Conservation (phyloP, 1,140 invertebrate genomes). For the Druon quercuslanigerum region DNA sequence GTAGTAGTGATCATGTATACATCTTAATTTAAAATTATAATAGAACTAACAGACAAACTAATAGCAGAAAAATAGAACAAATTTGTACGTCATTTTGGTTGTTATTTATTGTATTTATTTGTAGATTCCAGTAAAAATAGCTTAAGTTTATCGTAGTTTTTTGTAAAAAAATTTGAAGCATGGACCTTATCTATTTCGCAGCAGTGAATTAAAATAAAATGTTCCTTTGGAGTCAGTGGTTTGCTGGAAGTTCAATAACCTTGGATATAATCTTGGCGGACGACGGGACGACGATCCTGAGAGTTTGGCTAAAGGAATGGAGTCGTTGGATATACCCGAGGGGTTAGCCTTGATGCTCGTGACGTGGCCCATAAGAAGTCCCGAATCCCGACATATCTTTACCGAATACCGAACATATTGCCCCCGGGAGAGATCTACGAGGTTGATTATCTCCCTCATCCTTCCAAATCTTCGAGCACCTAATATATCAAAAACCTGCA, state of each 20-base stretch:
- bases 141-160: too few species aligned
- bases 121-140: too few species aligned
- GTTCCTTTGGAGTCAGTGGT: neutral
- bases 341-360: constrained; percentile 41
- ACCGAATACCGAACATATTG: constrained; percentile 51
- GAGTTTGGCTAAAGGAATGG: neutral
- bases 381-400: constrained; percentile 55
- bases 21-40: too few species aligned
- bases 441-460: constrained; percentile 48
- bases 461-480: neutral
- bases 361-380: constrained; percentile 41
- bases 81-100: too few species aligned
- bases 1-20: too few species aligned
- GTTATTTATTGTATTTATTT: too few species aligned
- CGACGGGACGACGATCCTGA: neutral
- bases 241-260: neutral
- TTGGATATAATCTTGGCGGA: too few species aligned
- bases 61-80: too few species aligned
- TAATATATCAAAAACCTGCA: neutral
- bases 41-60: too few species aligned
- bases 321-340: constrained; percentile 35
- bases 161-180: too few species aligned
- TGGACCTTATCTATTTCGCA: neutral
- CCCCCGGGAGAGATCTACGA: constrained; percentile 48
- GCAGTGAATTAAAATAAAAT: neutral